Evolutionary conservation across 2,113 vertebrate species (phyloP).

Genomic region (Dicaeum eximium): DNA sequence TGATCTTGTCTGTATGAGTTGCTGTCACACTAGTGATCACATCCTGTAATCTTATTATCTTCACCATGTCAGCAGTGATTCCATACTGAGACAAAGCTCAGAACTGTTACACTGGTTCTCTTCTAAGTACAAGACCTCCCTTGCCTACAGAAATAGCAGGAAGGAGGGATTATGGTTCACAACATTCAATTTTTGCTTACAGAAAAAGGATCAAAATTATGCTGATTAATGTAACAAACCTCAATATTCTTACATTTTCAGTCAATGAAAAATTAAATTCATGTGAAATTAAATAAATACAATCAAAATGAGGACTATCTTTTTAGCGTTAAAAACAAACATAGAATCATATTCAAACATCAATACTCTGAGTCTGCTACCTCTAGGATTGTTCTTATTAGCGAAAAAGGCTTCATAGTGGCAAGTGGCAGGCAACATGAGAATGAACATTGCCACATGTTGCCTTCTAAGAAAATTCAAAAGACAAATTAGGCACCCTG

Average conservation of each 20-base stretch:
- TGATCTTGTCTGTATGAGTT: background rate
- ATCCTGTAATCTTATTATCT: slow-evolving; percentile 9
- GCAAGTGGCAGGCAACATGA: background rate
- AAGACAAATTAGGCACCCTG: background rate
- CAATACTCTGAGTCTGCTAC: background rate
- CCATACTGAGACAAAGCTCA: background rate
- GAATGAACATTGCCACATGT: rapidly evolving
- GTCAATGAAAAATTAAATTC: background rate
- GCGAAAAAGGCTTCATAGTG: background rate
- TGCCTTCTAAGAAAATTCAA: background rate
- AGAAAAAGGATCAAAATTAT: background rate
- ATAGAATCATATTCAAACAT: background rate
- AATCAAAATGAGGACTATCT: background rate
- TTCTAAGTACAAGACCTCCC: background rate
- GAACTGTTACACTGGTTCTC: background rate
- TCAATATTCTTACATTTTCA: background rate
- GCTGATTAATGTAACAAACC: background rate
- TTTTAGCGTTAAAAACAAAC: background rate
- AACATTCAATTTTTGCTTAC: background rate
- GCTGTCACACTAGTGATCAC: slow-evolving; percentile 1
- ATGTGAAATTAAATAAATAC: background rate
- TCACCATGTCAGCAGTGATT: background rate
- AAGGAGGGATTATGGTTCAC: background rate
- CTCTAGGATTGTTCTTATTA: background rate
- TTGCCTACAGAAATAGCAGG: background rate